A percentile compares a stretch with the other conserved stretches of the same genome.
Conservation (phyloP, 2,888 invertebrate species). For the Tridacna gigas region DNA sequence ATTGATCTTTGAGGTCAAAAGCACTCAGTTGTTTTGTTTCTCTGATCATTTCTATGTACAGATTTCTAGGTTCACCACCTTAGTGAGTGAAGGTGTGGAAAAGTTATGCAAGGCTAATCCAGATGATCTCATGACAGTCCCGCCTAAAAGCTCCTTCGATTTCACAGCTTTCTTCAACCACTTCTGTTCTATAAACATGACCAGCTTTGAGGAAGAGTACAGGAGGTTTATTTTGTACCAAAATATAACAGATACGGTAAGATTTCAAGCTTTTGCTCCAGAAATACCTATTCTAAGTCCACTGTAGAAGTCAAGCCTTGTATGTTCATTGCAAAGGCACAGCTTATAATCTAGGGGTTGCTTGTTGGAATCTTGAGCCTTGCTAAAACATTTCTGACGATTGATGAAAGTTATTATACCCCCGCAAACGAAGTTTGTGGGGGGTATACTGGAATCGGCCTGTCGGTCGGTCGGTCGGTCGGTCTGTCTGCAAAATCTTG, state of each 20-base stretch:
- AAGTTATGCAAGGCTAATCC: conserved; percentile 63
- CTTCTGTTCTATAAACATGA: conserved; percentile 71
- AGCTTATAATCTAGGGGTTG: too few species aligned
- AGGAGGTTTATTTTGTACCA: conserved; percentile 17
- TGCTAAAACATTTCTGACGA: too few species aligned
- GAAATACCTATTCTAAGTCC: too few species aligned
- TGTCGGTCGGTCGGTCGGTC: too few species aligned
- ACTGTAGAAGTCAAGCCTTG: too few species aligned
- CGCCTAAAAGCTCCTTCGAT: conserved; percentile 58
- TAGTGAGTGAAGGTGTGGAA: conserved; percentile 57
- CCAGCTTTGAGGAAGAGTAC: conserved; percentile 44
- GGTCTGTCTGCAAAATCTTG: too few species aligned
- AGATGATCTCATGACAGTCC: conserved; percentile 66
- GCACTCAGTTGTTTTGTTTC: neutral
- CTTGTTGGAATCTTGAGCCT: too few species aligned
- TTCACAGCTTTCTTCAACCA: conserved; percentile 59
- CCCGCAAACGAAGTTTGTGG: too few species aligned
- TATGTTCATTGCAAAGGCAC: too few species aligned
- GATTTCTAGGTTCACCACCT: conserved; percentile 43
- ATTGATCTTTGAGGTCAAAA: neutral
- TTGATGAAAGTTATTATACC: too few species aligned
- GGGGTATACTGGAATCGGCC: too few species aligned
- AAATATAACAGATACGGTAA: conserved; percentile 42
- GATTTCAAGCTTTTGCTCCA: too few species aligned
- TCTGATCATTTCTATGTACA: conserved; percentile 20